These are phyloP conservation scores for Halesus radiatus DNA, from an alignment of 1,140 invertebrate genomes.

Conservation along the genomic window DNA sequence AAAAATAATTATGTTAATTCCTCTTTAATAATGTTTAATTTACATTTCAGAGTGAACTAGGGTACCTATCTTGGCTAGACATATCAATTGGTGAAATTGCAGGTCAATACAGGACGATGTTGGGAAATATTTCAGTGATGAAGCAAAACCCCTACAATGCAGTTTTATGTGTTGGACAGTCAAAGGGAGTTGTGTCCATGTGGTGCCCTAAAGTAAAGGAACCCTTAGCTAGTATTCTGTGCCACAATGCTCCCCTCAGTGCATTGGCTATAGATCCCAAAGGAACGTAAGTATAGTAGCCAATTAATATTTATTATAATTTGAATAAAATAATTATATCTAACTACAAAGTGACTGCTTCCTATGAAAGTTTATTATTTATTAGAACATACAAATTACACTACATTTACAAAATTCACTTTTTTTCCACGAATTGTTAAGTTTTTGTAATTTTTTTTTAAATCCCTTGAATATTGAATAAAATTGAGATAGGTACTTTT, in stretches of 20 bases:
- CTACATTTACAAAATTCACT: too few relatives aligned
- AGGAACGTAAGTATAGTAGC: conserved; percentile 77
- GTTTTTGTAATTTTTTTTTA: too few relatives aligned
- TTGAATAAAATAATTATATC: too few relatives aligned
- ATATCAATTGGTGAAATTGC: conserved; percentile 94
- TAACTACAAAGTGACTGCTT: too few relatives aligned
- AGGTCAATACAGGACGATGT: conserved; percentile 79
- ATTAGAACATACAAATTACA: too few relatives aligned
- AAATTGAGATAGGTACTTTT: too few relatives aligned
- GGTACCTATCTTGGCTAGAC: conserved; percentile 93
- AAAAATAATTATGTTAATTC: background rate
- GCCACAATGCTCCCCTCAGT: conserved; percentile 86
- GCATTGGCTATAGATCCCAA: conserved; percentile 87
- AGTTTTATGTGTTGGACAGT: conserved; percentile 90
- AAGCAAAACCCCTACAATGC: conserved; percentile 97
- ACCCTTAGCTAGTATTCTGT: conserved; percentile 92
- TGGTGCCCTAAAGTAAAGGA: conserved; percentile 94
- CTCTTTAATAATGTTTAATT: background rate
- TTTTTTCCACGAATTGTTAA: too few relatives aligned
- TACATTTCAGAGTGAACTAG: conserved; percentile 80
- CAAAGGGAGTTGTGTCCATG: conserved; percentile 93
- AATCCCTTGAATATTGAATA: too few relatives aligned
- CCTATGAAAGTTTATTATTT: too few relatives aligned
- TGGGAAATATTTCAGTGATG: conserved; percentile 86
- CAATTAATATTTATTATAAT: too few relatives aligned